Conservation (phyloP, 2,888 invertebrate species). For the Drosophila ustulata region DNA sequence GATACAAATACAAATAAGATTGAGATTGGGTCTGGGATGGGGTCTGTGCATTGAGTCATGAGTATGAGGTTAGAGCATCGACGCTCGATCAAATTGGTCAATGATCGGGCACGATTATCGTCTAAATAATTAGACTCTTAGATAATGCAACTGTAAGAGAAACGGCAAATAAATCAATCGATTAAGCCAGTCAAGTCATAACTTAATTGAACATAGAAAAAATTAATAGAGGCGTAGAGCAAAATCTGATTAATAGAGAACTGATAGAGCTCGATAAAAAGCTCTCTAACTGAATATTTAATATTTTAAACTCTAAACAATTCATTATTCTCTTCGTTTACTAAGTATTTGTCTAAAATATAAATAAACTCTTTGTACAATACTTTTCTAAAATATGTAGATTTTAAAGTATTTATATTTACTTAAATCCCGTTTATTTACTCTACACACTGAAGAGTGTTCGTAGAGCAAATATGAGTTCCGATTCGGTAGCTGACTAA, state of each 20-base stretch:
- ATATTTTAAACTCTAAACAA: no score
- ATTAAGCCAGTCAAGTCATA: conserved; percentile 1
- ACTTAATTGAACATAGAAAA: not conserved
- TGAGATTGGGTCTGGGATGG: conserved; percentile 7
- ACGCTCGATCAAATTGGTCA: conserved; percentile 11
- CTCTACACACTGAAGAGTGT: conserved; percentile 3
- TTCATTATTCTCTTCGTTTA: no score
- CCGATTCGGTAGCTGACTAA: conserved; percentile 2
- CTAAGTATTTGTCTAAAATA: no score
- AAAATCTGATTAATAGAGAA: not conserved
- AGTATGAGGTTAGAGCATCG: conserved; percentile 28
- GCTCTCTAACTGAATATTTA: no score
- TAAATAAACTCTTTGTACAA: no score
- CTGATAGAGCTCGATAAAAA: not conserved
- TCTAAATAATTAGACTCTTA: conserved; percentile 31
- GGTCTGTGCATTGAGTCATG: conserved; percentile 22
- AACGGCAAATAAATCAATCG: not conserved
- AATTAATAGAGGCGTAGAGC: not conserved
- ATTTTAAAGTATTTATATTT: not conserved
- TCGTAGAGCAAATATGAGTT: conserved; percentile 3
- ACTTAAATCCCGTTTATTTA: conserved; percentile 6
- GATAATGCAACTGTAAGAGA: conserved; percentile 13
- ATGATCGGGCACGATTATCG: conserved; percentile 40
- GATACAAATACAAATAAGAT: not conserved
- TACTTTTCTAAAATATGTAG: no score